Evolutionary conservation across 1,140 invertebrate genomes (phyloP), one percentile per base, ranked within the genome.

Genomic region (Anagrus nilaparvatae): DNA sequence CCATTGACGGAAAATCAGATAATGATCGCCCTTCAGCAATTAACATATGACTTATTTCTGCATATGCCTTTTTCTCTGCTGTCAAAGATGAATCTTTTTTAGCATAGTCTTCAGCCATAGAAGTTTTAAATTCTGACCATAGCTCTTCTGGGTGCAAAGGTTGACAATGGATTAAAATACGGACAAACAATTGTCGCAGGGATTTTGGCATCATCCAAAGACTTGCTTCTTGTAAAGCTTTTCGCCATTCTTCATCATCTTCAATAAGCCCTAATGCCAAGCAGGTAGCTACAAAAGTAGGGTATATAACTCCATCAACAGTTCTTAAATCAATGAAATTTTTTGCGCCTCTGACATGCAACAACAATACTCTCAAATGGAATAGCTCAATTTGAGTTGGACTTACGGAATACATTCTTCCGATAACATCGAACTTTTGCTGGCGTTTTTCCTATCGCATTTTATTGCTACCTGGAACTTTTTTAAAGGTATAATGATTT

Each of bases 311-410:
- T 8, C 19, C 43, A 18, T 44, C 27, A 10, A 39, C 35, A 23
- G 35, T 44, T 44, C n/a, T 44, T 27, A 44, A 33, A 38, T 44
- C 13, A 5, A 18, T 16, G 19, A 25, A 44, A 39, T 30, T 33
- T 17, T 29, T 39, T 8, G 35, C 36, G n/a, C 35, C 32, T 28
- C 36, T 36, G 1, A 36, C 25, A 13, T 5, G 8, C 25, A 43
- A 33, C 14, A 43, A 33, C 19, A 43, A 43, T 3, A 43, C 13
- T 13, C 40, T 24, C 17, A 39, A 14, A 28, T 34, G 30, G 25
- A 44, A 39, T 33, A 44, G n/a, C 39, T 44, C 43, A 14, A 13
- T 28, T 44, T 44, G 43, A 17, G 35, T 10, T 20, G 35, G 36
- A 38, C 34, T 44, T 25, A 39, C 21, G 4, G 43, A 44, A 34